Conservation (phyloP, 30 jellyfish, hydroid and myxozoan genomes). For the Aurelia sp. region DNA sequence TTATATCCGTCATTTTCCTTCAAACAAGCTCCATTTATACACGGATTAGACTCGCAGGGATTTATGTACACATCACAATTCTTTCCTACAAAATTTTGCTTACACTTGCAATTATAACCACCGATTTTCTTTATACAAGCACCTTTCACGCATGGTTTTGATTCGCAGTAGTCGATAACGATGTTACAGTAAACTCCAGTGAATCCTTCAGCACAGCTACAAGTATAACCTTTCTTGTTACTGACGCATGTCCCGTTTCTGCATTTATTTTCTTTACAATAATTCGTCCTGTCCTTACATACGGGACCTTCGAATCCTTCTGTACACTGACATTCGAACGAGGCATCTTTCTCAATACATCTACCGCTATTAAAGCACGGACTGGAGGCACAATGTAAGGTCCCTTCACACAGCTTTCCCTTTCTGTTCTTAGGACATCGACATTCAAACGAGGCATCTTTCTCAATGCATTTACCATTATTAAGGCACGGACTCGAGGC, state of each 20-base stretch:
- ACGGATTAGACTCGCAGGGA: slow-evolving; percentile 18
- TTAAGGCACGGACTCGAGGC: slow-evolving; percentile 60
- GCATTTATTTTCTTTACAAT: slow-evolving; percentile 38
- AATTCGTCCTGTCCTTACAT: slow-evolving; percentile 40
- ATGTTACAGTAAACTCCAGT: slow-evolving; percentile 44
- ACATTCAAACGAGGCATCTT: slow-evolving; percentile 18
- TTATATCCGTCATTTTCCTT: slow-evolving; percentile 19
- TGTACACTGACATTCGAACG: slow-evolving; percentile 33
- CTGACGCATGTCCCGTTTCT: slow-evolving; percentile 32
- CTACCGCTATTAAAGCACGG: slow-evolving; percentile 63
- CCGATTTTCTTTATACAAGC: neutral
- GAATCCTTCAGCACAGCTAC: slow-evolving; percentile 38
- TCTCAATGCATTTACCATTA: slow-evolving; percentile 51
- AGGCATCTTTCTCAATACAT: slow-evolving; percentile 29
- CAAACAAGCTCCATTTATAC: slow-evolving; percentile 36
- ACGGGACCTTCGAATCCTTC: slow-evolving; percentile 49
- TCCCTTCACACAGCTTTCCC: slow-evolving; percentile 57
- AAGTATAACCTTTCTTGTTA: slow-evolving; percentile 15
- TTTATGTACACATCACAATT: slow-evolving; percentile 29
- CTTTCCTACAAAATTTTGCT: slow-evolving; percentile 29
- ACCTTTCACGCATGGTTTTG: slow-evolving; percentile 59
- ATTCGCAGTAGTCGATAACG: slow-evolving; percentile 22
- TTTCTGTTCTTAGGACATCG: slow-evolving; percentile 36
- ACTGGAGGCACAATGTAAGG: slow-evolving; percentile 32
- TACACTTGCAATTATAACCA: slow-evolving; percentile 30